Base-by-base conservation (phyloP, 2,888 invertebrate species). In the Drosophila percnosoma region DNA sequence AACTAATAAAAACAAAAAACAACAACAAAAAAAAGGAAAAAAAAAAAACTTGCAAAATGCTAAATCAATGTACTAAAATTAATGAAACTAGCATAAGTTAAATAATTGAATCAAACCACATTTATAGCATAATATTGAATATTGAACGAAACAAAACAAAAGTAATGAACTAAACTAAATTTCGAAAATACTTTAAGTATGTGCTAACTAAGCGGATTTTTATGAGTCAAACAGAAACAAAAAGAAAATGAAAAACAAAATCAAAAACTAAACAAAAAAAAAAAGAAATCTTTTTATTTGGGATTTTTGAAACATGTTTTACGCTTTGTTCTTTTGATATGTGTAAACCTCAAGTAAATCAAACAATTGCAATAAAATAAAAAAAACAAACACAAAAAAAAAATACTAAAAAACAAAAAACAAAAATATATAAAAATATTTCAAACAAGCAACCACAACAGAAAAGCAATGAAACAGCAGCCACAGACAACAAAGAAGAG, bases 1-100 rank as follows among this genome's bases (percentile, higher is more conserved):
- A 54, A 36, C 36, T 36, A 36, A 58, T 18, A 36, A 49, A 42
- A 36, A 5, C 34, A 18, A 48, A 27, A 8, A 21, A 48, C 36
- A 57, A 21, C 2, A 10, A 53, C 65, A 38, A 27, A 27, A 36
- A 60, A n/a, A 13, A 40, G 21, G 52, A 48, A 62, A 60, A 63
- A 29, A 5, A 53, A 45, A 45, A 45, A 24, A 24, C 45, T 79
- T 82, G 82, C 77, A 31, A 76, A 66, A 69, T 75, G 75, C 82
- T 89, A 84, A 84, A 89, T 84, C 55, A 85, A 87, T 85, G 71
- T 75, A 78, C 74, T 78, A 87, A 73, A 79, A 71, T 51, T 57
- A 68, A 73, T 63, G 59, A 73, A 68, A 64, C 38, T 63, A 63
- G 61, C 40, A 15, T 79, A 82, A 82, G 70, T 71, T 67, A 75